phyloP scores from a whole-genome alignment of 2,113 vertebrate genomes.

The Daphoenositta chrysoptera region DNA sequence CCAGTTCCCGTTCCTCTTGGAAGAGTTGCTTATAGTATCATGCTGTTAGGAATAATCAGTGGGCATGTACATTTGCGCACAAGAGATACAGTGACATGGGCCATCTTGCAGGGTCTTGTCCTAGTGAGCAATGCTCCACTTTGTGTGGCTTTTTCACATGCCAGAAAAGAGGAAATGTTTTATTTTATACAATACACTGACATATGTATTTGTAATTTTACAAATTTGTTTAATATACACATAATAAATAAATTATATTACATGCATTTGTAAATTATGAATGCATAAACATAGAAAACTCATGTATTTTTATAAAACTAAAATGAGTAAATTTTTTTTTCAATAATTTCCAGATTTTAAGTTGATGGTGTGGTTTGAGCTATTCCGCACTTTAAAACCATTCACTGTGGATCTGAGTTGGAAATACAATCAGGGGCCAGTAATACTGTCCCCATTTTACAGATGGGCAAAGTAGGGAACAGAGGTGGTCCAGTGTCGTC shows the following conservation, averaged over 20 bases:
- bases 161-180: background rate
- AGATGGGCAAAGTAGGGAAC: background rate
- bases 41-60: background rate
- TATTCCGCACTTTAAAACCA: background rate
- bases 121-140: background rate
- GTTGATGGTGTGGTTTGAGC: background rate
- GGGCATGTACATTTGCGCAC: rapidly evolving
- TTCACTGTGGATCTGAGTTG: background rate
- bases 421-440: background rate
- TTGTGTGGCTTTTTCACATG: background rate
- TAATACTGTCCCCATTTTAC: background rate
- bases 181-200: background rate
- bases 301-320: background rate
- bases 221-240: background rate
- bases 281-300: background rate
- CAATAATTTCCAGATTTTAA: background rate
- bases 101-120: background rate
- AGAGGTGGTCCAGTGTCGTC: background rate
- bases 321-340: background rate
- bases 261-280: background rate
- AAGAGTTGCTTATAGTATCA: background rate
- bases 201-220: background rate
- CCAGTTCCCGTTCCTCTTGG: background rate
- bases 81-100: background rate
- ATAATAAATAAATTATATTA: background rate